Percentiles rank a stretch among this genome's conserved stretches.
Conservation (phyloP, 2,797 vertebrate species). For the Diplodus puntazzo region DNA sequence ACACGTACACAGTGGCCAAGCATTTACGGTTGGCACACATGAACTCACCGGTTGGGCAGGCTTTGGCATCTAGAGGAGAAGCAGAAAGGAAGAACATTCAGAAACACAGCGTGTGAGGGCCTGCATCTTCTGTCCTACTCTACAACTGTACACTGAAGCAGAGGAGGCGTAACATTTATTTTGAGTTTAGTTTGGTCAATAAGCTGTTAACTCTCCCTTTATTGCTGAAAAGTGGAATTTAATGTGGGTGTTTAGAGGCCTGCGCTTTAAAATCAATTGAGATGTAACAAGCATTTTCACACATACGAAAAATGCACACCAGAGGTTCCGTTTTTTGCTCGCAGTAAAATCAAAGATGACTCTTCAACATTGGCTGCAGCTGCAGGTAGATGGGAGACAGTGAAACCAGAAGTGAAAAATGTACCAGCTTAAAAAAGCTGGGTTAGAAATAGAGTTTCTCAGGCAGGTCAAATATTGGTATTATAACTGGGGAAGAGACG, state of each 20-base stretch:
- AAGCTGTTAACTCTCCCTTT: background rate
- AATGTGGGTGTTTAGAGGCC: background rate
- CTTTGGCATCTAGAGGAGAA: conserved; percentile 79
- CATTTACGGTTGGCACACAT: conserved; percentile 93
- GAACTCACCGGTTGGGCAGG: conserved; percentile 92
- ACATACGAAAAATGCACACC: background rate
- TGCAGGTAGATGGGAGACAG: conserved; percentile 8
- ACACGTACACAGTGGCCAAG: conserved; percentile 91
- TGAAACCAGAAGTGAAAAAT: background rate
- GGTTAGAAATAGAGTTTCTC: conserved; percentile 26
- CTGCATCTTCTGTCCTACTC: background rate
- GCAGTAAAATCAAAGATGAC: background rate
- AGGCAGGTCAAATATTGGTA: conserved; percentile 15
- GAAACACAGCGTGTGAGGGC: background rate
- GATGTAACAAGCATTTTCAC: background rate
- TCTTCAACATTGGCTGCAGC: background rate
- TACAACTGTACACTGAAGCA: background rate
- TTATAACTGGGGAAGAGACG: conserved; percentile 13
- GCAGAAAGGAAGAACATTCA: background rate
- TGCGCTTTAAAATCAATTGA: conserved; percentile 13
- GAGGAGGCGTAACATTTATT: background rate
- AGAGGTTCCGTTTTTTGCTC: background rate
- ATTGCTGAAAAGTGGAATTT: background rate
- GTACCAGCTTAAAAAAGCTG: background rate
- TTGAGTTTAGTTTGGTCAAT: background rate